Evolutionary conservation across 2,113 vertebrate species (phyloP).

Genomic region (Steatornis caripensis): DNA sequence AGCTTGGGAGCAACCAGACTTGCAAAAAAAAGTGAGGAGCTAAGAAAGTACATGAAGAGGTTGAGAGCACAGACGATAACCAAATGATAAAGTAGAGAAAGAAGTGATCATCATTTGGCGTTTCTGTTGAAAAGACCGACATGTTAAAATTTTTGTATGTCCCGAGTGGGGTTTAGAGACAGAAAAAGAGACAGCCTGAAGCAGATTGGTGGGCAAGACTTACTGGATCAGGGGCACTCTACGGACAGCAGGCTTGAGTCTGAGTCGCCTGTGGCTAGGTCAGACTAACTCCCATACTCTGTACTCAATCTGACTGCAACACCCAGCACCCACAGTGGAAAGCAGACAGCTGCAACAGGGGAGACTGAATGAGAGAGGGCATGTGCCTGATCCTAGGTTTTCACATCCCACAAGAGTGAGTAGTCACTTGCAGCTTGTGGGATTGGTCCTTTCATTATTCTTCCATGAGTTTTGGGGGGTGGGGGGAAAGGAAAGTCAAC

Average conservation of each 20-base stretch:
- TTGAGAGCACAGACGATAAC: background rate
- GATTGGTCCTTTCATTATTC: background rate
- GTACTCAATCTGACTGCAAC: background rate
- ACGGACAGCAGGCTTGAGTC: background rate
- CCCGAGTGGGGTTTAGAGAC: background rate
- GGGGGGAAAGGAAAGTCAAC: background rate
- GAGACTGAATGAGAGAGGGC: background rate
- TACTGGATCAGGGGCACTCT: background rate
- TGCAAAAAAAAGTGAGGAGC: background rate
- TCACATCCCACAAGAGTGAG: background rate
- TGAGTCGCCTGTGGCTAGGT: rapidly evolving
- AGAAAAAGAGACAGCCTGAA: background rate
- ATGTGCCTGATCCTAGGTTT: background rate
- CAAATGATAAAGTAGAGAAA: background rate
- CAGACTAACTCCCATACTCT: background rate
- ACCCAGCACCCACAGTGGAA: background rate
- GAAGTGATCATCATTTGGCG: background rate
- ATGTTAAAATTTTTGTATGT: background rate
- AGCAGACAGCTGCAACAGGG: background rate
- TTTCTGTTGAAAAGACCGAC: background rate
- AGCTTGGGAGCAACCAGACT: background rate
- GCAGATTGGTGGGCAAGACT: background rate
- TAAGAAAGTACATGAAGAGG: background rate
- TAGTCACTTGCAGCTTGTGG: background rate
- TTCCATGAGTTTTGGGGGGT: background rate